Evolutionary conservation across 2,888 invertebrate species (phyloP).

Genomic region (Auanema sp.): DNA sequence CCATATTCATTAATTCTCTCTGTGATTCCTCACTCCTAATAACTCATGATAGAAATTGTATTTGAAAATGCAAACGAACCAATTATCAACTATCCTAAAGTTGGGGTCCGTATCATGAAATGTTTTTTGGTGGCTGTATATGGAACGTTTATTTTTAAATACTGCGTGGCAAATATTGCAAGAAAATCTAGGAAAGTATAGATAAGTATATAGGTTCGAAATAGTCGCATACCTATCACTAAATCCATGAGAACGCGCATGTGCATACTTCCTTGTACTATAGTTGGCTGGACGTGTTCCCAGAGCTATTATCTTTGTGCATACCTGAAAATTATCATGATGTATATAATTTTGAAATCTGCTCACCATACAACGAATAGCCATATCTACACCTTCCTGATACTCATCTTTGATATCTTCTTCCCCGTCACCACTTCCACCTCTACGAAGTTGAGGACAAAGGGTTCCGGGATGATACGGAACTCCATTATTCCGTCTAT

Average conservation of each 20-base stretch:
- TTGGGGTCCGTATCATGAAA: not conserved
- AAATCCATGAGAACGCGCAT: conserved; percentile 8
- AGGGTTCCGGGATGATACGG: conserved; percentile 6
- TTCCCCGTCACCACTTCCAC: not conserved
- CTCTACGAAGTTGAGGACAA: not conserved
- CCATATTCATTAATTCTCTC: conserved; percentile 8
- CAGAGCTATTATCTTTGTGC: not conserved
- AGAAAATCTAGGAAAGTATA: not conserved
- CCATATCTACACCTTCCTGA: conserved; percentile 6
- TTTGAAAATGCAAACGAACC: not conserved
- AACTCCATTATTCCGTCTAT: conserved; percentile 4
- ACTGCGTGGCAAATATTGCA: conserved; percentile 4
- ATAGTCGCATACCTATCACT: conserved; percentile 6
- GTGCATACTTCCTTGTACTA: conserved; percentile 10
- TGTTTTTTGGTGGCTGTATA: conserved; percentile 1
- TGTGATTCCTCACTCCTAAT: conserved; percentile 6
- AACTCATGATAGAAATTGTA: not conserved
- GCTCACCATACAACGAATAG: conserved; percentile 1
- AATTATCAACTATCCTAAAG: conserved; percentile 2
- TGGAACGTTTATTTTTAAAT: conserved; percentile 5
- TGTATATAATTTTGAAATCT: not conserved
- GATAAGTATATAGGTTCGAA: too few relatives aligned
- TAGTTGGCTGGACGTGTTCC: conserved; percentile 9
- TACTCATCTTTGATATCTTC: conserved; percentile 5
- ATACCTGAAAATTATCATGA: not conserved